Base-by-base conservation (phyloP, 37 sponge, comb jelly and placozoan genomes). In the Halisarca cf. caerulea region DNA sequence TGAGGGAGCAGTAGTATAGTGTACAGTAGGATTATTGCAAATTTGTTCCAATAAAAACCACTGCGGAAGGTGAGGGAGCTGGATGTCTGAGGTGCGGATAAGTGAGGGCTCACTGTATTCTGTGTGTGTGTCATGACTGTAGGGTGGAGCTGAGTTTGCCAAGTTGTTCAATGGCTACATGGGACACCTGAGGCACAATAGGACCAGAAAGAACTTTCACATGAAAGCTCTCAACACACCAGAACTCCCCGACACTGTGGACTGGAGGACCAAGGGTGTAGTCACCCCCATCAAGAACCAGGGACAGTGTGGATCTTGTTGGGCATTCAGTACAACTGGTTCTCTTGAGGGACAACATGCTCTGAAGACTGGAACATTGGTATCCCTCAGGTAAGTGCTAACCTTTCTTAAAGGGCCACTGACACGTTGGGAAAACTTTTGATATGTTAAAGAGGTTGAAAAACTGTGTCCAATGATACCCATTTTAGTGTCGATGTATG, bases 311-410 rank as follows among this genome's bases (percentile, higher is more conserved):
- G 98, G 98, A 9, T 93, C 94, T 45, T 97, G 98, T 89, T 97
- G 98, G 98, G 91, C 98, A 38, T 97, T 97, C 89, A 88, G 89
- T 59, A 66, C 98, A 36, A 95, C 94, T 78, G 98, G 95, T 6
- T 95, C 98, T 60, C 90, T 97, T 44, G 98, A 97, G 73, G 97
- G 89, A 34, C 89, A 88, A 38, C 80, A 87, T 41, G 83, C 45
- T 55, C 58, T 53, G 57, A 85, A 85, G 74, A 81, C 80, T 7
- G 90, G 92, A 0, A 83, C 0, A 2, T 88, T 96, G 37, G 82
- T 90, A 15, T 87, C 90, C 5, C 81, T 96, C 25, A 70, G 72
- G 58, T 74, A 15, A 74, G 30, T n/a, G n/a, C n/a, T n/a, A n/a
- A n/a, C n/a, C n/a, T n/a, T n/a, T n/a, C n/a, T n/a, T n/a, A n/a